Percentiles rank a stretch among this genome's conserved stretches.
Conservation (phyloP, 2,113 vertebrate genomes). For the Oryzias woworae region DNA sequence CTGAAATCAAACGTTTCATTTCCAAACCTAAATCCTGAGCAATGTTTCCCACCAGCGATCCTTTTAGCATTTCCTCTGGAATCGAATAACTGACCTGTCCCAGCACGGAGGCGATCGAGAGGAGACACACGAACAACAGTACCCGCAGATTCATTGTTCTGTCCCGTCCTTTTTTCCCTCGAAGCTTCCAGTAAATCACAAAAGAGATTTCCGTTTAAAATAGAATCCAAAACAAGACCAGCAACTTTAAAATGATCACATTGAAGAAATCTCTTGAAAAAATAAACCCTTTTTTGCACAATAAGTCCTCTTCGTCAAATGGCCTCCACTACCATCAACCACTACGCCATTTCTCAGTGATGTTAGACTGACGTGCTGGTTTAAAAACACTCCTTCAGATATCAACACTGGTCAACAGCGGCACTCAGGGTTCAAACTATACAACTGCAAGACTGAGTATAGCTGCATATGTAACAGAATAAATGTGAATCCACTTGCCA, state of each 20-base stretch:
- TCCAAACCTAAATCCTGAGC: constrained; percentile 73
- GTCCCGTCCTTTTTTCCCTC: background rate
- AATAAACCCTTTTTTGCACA: too few species aligned
- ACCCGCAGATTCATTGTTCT: constrained; percentile 45
- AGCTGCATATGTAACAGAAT: too few species aligned
- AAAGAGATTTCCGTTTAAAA: background rate
- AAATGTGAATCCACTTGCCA: too few species aligned
- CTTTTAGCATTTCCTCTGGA: constrained; percentile 39
- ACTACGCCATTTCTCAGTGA: background rate
- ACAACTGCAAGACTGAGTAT: too few species aligned
- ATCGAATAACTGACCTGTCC: constrained; percentile 54
- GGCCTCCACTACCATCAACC: too few species aligned
- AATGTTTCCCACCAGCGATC: constrained; percentile 46
- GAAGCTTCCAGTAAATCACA: background rate
- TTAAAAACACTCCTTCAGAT: background rate
- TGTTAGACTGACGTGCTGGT: constrained; percentile 5
- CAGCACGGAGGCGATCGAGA: constrained; percentile 17
- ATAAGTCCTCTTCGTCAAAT: too few species aligned
- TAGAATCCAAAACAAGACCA: constrained; percentile 21
- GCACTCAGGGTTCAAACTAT: constrained; percentile 66
- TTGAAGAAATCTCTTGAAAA: too few species aligned
- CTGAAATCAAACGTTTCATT: constrained; percentile 51
- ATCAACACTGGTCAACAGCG: constrained; percentile 49
- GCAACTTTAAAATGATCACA: too few species aligned
- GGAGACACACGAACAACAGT: constrained; percentile 13